Conservation (phyloP, 2,888 invertebrate genomes). For the Drosophila kanekoi region DNA sequence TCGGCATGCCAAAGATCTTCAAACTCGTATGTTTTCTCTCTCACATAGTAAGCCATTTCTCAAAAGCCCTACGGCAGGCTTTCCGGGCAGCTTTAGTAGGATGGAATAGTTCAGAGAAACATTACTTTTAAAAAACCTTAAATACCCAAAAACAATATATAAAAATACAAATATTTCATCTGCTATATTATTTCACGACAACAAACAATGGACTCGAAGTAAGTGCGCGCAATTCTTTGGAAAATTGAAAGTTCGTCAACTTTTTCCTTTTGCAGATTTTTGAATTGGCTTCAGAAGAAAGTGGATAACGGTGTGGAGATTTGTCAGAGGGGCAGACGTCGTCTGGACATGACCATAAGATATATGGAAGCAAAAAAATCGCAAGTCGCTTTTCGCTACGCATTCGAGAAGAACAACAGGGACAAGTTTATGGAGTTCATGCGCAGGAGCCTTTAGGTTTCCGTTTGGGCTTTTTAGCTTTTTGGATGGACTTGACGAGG, state of each 20-base stretch:
- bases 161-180: neutral
- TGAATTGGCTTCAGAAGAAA: neutral
- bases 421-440: constrained; percentile 11
- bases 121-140: no score
- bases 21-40: no score
- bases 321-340: constrained; percentile 13
- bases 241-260: neutral
- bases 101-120: neutral
- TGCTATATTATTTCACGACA: neutral
- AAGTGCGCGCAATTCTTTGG: neutral
- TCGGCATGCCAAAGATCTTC: no score
- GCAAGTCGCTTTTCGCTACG: neutral
- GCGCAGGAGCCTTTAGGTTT: neutral
- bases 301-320: neutral
- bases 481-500: neutral
- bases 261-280: neutral
- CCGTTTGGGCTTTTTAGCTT: neutral
- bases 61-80: neutral
- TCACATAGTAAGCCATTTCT: neutral
- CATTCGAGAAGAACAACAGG: neutral
- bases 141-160: neutral
- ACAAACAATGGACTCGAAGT: neutral
- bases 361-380: constrained; percentile 7
- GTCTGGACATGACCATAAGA: constrained; percentile 4
- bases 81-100: neutral